Base-by-base conservation (phyloP, 2,113 vertebrate species). In the Thinocorus orbignyianus region DNA sequence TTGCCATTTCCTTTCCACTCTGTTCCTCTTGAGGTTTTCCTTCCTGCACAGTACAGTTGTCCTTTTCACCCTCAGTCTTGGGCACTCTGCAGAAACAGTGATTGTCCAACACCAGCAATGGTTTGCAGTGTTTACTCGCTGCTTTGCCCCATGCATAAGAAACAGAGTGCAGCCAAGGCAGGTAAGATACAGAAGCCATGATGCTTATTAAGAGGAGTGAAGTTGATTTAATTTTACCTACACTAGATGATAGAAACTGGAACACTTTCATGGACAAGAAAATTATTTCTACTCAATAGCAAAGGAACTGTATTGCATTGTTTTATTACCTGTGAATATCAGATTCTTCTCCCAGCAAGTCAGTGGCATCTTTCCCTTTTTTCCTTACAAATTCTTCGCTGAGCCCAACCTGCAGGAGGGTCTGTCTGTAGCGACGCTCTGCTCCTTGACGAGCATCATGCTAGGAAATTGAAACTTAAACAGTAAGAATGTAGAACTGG, bases 361-460 rank as follows among this genome's bases (percentile, higher is more conserved):
- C 90, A 60, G 25, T 49, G 64, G 57, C 49, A 41, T 81, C 91
- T 84, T 96, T 92, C 81, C 98, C 98, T 81, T 98, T 98, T 90
- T 96, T 97, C 88, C 87, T 98, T 81, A 99, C 98, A 96, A 99
- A 99, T 51, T 98, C 97, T 97, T 99, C 99, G 0, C 98, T 98
- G 70, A 99, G 89, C 11, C 99, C 99, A 4, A 93, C 98, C 91
- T 98, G 98, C 95, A 94, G 97, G 82, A 99, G 98, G 30, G 98
- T 98, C 41, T 95, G 95, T 85, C 97, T 98, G 95, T 98, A 99
- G 20, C 79, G 96, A 80, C 97, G 98, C 92, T 99, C 99, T 62
- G 98, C 99, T 52, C 88, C 98, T 76, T 96, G 98, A 86, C 98
- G 98, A 51, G 99, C 99, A 85, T 97, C 97, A 65, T 81, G 97